Base-by-base conservation (phyloP, 64 coral and sea anemone genomes). In the Pachyseris speciosa region DNA sequence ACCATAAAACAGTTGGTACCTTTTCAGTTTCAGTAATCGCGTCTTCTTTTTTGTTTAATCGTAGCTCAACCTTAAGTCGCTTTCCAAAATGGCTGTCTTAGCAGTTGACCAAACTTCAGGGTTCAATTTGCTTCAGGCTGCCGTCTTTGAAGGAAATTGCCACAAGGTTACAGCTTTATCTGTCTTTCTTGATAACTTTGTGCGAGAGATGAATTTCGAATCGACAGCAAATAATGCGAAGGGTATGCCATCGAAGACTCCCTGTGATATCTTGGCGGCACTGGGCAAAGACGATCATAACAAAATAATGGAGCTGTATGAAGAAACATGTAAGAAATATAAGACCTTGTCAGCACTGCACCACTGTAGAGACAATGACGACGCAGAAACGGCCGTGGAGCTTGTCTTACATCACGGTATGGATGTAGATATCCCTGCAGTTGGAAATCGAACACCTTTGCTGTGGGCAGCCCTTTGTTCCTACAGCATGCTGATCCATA, bases 381-480 rank as follows among this genome's bases (percentile, higher is more conserved):
- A 74, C 27, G 39, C 37, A 9, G 70, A 74, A 47, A 74, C 11
- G 40, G 70, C 70, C 2, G 70, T 74, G 7, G 70, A 74, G 11
- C 70, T 74, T 10, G 70, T 74, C 27, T 74, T 74, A 10, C 37
- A 74, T 44, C 7, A 74, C 22, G 70, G 22, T 45, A 25, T 20
- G 7, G 40, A 74, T 37, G 70, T 74, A 17, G 45, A 74, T 24
- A 44, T 25, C 70, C 1, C 37, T 16, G 70, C 70, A 10, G 25
- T 44, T 16, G 70, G 70, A 9, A 74, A 45, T 74, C 39, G 70
- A 24, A 74, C 70, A 24, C 70, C 70, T 74, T 39, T 74, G 16
- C 19, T 74, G 19, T 74, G 70, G 70, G 70, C 70, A 0, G 45
- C 38, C n/a, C 10, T 74, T 10, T 40, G 40, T 25, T 74, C 33